These are phyloP conservation scores for Diarsia mendica DNA, from an alignment of 2,888 invertebrate genomes.

Conservation along the genomic window DNA sequence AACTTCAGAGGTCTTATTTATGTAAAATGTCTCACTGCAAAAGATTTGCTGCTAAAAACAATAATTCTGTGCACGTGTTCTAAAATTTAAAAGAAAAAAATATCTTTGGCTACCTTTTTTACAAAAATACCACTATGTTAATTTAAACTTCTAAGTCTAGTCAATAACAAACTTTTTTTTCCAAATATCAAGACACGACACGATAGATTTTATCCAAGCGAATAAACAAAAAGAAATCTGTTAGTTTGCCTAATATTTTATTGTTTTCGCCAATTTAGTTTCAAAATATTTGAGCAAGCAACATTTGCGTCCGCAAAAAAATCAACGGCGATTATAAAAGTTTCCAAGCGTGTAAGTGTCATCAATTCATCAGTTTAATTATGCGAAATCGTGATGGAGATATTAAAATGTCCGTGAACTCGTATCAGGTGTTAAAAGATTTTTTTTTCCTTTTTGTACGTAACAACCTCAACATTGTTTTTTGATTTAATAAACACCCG, in stretches of 20 bases:
- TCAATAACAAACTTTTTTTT: not conserved
- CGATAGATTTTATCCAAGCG: not conserved
- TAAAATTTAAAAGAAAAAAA: not conserved
- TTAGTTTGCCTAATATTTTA: slow-evolving; percentile 30
- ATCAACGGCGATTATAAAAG: slow-evolving; percentile 57
- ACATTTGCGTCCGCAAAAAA: slow-evolving; percentile 51
- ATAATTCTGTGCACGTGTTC: slow-evolving; percentile 19
- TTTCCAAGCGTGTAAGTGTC: slow-evolving; percentile 63
- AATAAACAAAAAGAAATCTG: slow-evolving; percentile 26
- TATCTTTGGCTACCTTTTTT: not conserved
- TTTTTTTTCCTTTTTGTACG: slow-evolving; percentile 50
- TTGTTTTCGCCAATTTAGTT: slow-evolving; percentile 58
- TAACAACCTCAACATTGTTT: slow-evolving; percentile 61
- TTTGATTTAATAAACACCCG: slow-evolving; percentile 66
- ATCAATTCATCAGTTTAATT: slow-evolving; percentile 72
- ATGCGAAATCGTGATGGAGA: slow-evolving; percentile 77
- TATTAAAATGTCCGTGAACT: slow-evolving; percentile 76
- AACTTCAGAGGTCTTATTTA: slow-evolving; percentile 69
- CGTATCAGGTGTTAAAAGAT: slow-evolving; percentile 66
- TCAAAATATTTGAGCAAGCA: slow-evolving; percentile 48
- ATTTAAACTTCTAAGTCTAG: not conserved
- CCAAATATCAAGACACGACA: not conserved
- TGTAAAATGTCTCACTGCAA: slow-evolving; percentile 66
- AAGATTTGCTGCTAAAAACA: slow-evolving; percentile 9
- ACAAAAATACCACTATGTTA: not conserved